These are phyloP conservation scores for Girardia tigrina DNA, from an alignment of 2,888 invertebrate genomes.

Conservation along the genomic window DNA sequence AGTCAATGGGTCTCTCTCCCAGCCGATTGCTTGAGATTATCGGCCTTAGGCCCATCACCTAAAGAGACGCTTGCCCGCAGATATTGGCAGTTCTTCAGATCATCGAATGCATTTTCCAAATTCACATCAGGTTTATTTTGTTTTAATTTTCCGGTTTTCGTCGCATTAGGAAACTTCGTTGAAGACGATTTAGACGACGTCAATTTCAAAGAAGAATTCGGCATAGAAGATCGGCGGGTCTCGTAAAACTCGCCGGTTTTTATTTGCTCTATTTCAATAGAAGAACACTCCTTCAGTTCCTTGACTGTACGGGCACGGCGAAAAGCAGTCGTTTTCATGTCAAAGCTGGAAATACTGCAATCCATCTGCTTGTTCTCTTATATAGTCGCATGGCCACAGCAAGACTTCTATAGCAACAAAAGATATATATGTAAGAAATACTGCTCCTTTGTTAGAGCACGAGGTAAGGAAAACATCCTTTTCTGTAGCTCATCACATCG, in stretches of 20 bases:
- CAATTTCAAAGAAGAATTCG: no score
- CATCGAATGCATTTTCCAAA: background rate
- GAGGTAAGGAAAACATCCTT: conserved; percentile 18
- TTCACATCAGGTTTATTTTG: background rate
- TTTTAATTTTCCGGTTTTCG: background rate
- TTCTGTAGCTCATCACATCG: conserved; percentile 1
- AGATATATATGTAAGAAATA: background rate
- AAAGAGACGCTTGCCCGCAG: background rate
- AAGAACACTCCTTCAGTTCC: conserved; percentile 6
- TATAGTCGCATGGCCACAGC: background rate
- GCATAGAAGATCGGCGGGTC: background rate
- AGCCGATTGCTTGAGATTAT: no score
- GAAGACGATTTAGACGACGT: background rate
- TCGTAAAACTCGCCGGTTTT: background rate
- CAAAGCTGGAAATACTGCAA: background rate
- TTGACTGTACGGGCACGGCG: background rate
- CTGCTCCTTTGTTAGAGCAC: background rate
- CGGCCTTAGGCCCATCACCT: no score
- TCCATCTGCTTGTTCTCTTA: background rate
- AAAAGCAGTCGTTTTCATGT: background rate
- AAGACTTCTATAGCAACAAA: background rate
- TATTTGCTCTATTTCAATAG: background rate
- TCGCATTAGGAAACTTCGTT: background rate
- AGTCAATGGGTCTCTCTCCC: no score
- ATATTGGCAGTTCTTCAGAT: conserved; percentile 10